These are phyloP conservation scores for Luperina nickerlii DNA, from an alignment of 2,888 invertebrate genomes.

Conservation along the genomic window DNA sequence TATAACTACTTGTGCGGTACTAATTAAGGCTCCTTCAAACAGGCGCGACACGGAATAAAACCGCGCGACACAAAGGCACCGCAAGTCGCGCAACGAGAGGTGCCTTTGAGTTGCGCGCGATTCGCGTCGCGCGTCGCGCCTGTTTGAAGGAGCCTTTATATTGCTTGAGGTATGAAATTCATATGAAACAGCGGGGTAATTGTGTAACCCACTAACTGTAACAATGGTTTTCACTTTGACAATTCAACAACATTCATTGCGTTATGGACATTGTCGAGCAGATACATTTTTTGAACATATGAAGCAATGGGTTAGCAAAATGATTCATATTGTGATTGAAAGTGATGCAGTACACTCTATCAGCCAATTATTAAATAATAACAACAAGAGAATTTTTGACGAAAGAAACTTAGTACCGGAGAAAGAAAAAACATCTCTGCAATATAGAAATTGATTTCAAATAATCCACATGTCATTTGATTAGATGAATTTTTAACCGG, in stretches of 20 bases:
- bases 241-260: neutral
- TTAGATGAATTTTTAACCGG: too few species aligned
- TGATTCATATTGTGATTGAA: neutral
- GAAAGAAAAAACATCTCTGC: neutral
- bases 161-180: neutral
- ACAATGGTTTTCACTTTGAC: neutral
- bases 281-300: neutral
- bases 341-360: neutral
- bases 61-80: too few species aligned
- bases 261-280: neutral
- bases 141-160: too few species aligned
- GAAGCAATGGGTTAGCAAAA: neutral
- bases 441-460: neutral
- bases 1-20: neutral
- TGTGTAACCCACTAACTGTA: neutral
- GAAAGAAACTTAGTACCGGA: neutral
- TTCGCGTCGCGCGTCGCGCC: too few species aligned
- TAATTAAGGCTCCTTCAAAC: neutral
- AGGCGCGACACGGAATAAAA: too few species aligned
- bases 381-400: fast-evolving
- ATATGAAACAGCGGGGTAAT: neutral
- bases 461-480: neutral
- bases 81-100: too few species aligned
- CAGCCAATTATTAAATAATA: neutral
- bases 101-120: too few species aligned